Conservation (phyloP, 2,797 vertebrate genomes). For the Cossypha dichroa region DNA sequence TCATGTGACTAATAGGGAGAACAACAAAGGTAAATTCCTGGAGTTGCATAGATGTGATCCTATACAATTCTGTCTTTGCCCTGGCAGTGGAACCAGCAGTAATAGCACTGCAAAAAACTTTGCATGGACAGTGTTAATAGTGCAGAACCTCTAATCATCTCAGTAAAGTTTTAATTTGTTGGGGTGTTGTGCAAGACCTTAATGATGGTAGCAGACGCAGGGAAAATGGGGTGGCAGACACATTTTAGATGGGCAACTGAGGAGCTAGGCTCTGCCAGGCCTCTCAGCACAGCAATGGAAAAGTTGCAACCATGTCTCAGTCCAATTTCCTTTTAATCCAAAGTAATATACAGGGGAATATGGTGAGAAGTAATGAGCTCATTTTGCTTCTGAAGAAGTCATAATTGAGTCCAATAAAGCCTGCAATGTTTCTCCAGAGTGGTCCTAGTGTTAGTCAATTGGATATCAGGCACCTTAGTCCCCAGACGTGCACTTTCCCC, state of each 20-base stretch:
- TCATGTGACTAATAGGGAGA: background rate
- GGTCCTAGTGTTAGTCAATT: background rate
- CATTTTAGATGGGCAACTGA: background rate
- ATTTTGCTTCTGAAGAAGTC: background rate
- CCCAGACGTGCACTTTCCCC: background rate
- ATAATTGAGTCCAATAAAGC: background rate
- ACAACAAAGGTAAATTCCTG: background rate
- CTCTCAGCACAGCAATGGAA: background rate
- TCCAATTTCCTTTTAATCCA: slow-evolving; percentile 8
- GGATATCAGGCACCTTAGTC: background rate
- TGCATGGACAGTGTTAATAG: background rate
- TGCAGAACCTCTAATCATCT: background rate
- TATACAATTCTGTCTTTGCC: accelerated
- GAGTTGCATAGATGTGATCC: background rate
- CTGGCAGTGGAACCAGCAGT: background rate
- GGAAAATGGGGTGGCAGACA: background rate
- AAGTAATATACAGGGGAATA: background rate
- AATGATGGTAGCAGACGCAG: background rate
- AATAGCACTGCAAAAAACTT: background rate
- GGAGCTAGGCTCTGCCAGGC: background rate
- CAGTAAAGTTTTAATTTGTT: background rate
- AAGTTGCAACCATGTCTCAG: background rate
- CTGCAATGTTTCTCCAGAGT: background rate
- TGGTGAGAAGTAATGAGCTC: background rate
- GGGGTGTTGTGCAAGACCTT: background rate